A percentile compares a stretch with the other conserved stretches of the same genome.
Conservation (phyloP, 2,113 vertebrate genomes). For the Zosterops lateralis region DNA sequence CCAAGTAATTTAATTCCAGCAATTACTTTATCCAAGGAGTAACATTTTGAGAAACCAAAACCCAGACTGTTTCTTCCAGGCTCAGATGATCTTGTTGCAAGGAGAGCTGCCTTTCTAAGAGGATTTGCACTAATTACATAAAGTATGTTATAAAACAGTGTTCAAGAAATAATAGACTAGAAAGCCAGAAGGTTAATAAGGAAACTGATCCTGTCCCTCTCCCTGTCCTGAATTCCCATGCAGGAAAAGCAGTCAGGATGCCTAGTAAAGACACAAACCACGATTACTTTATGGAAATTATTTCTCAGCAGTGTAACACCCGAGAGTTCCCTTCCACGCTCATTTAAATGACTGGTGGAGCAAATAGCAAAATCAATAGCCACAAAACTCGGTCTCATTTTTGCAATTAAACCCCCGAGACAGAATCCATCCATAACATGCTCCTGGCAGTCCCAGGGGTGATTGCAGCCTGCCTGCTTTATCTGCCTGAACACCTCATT, state of each 20-base stretch:
- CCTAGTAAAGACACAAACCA: background rate
- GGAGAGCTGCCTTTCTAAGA: background rate
- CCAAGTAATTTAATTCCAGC: background rate
- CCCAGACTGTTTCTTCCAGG: background rate
- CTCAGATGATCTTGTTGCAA: background rate
- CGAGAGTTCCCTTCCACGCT: background rate
- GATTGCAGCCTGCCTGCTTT: background rate
- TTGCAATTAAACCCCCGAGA: background rate
- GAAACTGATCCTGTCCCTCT: background rate
- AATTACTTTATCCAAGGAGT: background rate
- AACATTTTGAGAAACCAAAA: background rate
- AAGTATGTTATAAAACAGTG: background rate
- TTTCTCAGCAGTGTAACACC: background rate
- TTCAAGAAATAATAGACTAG: background rate
- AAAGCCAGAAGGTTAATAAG: background rate
- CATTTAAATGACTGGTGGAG: background rate
- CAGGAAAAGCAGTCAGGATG: background rate
- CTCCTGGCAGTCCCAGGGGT: background rate
- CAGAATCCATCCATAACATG: background rate
- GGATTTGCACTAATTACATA: constrained; percentile 27
- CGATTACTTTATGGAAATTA: background rate
- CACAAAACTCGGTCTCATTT: background rate
- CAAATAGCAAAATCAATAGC: background rate
- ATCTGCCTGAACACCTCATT: background rate
- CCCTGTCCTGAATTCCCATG: background rate